phyloP scores from a whole-genome alignment of 2,797 vertebrate genomes.

The Astyanax mexicanus region DNA sequence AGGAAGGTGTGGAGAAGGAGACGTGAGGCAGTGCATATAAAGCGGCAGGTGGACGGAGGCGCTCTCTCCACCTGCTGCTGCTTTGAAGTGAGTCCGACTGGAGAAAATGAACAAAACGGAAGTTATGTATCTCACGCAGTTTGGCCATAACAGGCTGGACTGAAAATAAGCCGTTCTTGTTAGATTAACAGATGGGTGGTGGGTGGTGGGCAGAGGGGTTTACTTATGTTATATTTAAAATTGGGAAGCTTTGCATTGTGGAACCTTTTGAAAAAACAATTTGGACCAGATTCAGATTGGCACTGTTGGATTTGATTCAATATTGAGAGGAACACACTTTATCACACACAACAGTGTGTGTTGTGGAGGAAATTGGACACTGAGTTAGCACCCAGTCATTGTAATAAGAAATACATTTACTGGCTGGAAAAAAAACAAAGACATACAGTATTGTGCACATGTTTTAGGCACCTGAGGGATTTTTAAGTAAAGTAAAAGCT shows the following conservation, averaged over 20 bases:
- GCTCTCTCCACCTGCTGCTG: constrained; percentile 19
- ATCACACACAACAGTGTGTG: too few species aligned
- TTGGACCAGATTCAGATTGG: too few species aligned
- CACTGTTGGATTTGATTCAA: too few species aligned
- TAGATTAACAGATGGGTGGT: background rate
- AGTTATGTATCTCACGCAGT: background rate
- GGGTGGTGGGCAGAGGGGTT: background rate
- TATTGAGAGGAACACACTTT: too few species aligned
- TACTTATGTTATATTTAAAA: background rate
- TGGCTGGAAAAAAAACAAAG: too few species aligned
- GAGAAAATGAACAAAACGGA: constrained; percentile 19
- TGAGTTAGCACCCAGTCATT: too few species aligned
- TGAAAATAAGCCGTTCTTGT: background rate
- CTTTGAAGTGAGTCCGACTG: constrained; percentile 26
- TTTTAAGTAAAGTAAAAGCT: too few species aligned
- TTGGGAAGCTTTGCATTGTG: background rate
- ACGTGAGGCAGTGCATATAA: background rate
- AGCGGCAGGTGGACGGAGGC: constrained; percentile 32
- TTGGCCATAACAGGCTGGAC: background rate
- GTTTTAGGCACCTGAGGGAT: too few species aligned
- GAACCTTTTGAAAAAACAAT: background rate
- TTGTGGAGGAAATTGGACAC: too few species aligned
- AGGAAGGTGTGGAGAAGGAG: constrained; percentile 26
- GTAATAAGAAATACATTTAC: too few species aligned
- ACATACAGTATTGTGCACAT: too few species aligned